These are phyloP conservation scores for Arctocebus calabarensis DNA, from an alignment of 2,797 vertebrate species.

Conservation along the genomic window DNA sequence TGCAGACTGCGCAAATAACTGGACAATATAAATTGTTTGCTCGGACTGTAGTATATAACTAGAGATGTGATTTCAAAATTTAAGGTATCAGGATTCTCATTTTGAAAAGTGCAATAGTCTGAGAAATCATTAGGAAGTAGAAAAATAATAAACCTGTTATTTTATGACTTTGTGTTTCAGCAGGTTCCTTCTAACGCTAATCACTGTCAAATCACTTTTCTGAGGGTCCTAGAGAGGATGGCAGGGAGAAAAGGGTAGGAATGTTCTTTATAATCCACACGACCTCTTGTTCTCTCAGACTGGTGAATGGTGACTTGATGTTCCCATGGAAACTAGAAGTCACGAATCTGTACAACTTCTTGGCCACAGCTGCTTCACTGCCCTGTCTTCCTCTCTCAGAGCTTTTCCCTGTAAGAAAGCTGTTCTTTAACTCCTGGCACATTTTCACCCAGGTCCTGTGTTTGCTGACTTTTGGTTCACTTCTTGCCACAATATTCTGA, in stretches of 20 bases:
- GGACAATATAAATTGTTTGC: neutral
- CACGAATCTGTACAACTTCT: neutral
- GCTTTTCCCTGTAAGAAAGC: fast-evolving
- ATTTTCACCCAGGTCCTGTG: neutral
- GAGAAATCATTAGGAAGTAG: neutral
- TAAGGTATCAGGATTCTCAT: neutral
- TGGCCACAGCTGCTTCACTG: neutral
- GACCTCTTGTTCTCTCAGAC: neutral
- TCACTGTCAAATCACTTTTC: neutral
- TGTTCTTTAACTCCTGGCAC: neutral
- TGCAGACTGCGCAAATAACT: neutral
- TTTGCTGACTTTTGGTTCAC: neutral
- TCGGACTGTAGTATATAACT: neutral
- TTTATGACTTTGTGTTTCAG: neutral
- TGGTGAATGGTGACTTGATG: neutral
- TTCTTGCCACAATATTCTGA: neutral
- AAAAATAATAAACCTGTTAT: neutral
- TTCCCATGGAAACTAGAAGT: neutral
- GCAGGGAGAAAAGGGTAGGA: neutral
- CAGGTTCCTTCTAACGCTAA: neutral
- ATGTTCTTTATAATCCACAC: neutral
- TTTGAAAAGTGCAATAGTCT: neutral
- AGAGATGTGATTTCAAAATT: neutral
- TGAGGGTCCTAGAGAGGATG: neutral
- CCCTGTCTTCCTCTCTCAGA: neutral